Conservation (phyloP, 2,888 invertebrate species). For the Megamerina dolium region DNA sequence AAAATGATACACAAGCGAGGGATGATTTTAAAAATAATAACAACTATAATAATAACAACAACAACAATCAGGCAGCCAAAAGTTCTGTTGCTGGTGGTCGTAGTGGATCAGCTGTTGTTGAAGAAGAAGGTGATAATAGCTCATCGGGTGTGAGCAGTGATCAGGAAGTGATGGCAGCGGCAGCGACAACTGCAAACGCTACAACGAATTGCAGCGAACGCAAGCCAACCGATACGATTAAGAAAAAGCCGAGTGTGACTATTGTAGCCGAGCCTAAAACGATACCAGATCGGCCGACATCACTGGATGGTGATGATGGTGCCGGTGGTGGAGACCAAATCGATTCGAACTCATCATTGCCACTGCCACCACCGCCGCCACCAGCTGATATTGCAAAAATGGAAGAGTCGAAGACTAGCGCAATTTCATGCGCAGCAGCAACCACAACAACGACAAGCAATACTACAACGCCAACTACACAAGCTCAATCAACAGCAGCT, state of each 20-base stretch:
- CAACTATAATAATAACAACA: constrained; percentile 7
- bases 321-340: constrained; percentile 7
- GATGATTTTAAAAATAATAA: constrained; percentile 17
- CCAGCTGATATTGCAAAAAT: constrained; percentile 19
- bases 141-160: constrained; percentile 84
- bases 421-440: too few relatives aligned
- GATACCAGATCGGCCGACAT: constrained; percentile 27
- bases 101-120: constrained; percentile 14
- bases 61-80: constrained; percentile 10
- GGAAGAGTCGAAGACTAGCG: constrained; percentile 17
- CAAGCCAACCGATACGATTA: constrained; percentile 51
- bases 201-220: constrained; percentile 35
- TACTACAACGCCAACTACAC: constrained; percentile 15
- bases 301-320: background rate
- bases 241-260: constrained; percentile 44
- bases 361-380: constrained; percentile 16
- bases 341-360: constrained; percentile 16
- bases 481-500: background rate
- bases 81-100: too few relatives aligned
- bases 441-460: constrained; percentile 14
- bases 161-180: constrained; percentile 57
- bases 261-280: constrained; percentile 40
- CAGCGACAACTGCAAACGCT: constrained; percentile 35
- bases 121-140: constrained; percentile 80
- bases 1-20: constrained; percentile 11